Evolutionary conservation across 23 tunicate species (phyloP).

Genomic region (Styela plicata): DNA sequence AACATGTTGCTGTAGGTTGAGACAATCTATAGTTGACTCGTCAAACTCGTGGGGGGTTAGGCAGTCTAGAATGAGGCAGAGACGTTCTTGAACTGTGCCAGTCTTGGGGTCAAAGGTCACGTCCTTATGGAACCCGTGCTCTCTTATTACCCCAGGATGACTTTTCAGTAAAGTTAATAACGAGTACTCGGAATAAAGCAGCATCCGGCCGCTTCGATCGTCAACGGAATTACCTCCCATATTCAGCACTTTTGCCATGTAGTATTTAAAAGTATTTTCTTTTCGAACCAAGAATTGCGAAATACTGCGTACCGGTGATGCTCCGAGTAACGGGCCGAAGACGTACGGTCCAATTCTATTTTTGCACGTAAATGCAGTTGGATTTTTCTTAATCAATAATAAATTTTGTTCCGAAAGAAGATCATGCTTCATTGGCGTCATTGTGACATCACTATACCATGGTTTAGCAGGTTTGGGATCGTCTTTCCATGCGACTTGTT

Average conservation of each 20-base stretch:
- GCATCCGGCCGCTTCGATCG: constrained; percentile 61
- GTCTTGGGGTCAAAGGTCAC: constrained; percentile 31
- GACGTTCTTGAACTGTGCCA: constrained; percentile 32
- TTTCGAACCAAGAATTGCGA: constrained; percentile 77
- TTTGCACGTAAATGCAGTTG: constrained; percentile 22
- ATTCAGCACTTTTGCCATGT: constrained; percentile 72
- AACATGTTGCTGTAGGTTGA: constrained; percentile 73
- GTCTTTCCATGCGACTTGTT: constrained; percentile 82
- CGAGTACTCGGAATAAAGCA: constrained; percentile 76
- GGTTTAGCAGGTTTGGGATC: background rate
- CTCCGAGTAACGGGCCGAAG: constrained; percentile 51
- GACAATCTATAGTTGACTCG: constrained; percentile 33
- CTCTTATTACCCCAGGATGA: constrained; percentile 68
- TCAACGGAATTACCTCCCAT: constrained; percentile 41
- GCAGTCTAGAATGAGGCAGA: constrained; percentile 67
- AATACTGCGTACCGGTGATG: constrained; percentile 66
- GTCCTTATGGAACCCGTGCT: constrained; percentile 80
- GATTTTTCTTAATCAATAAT: constrained; percentile 24
- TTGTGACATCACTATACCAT: background rate
- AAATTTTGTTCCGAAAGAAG: constrained; percentile 18
- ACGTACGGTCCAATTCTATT: constrained; percentile 56
- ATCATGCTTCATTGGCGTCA: constrained; percentile 5
- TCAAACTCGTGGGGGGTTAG: constrained; percentile 54
- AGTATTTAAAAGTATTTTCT: constrained; percentile 44
- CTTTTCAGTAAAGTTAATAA: constrained; percentile 49